A percentile compares a stretch with the other conserved stretches of the same genome.
phyloP scores from a whole-genome alignment of 2,888 invertebrate species.

The Actias luna region DNA sequence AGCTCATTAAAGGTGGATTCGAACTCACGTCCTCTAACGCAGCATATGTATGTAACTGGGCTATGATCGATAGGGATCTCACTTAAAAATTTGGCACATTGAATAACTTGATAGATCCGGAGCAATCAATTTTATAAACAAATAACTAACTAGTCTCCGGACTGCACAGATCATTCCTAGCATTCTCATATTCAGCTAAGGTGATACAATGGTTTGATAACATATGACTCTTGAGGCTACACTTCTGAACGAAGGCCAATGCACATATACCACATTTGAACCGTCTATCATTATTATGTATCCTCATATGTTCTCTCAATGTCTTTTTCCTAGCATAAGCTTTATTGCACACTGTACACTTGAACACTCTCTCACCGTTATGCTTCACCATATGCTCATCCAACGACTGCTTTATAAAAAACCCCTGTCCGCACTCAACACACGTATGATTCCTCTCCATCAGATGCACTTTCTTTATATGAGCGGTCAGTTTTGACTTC shows the following conservation, averaged over 20 bases:
- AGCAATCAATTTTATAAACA: neutral
- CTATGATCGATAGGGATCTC: too few relatives aligned
- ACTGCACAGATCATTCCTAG: slow-evolving; percentile 24
- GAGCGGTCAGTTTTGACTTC: slow-evolving; percentile 65
- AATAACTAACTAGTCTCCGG: neutral
- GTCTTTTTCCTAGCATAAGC: slow-evolving; percentile 72
- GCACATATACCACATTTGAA: slow-evolving; percentile 67
- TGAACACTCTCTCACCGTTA: slow-evolving; percentile 63
- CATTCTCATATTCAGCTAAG: slow-evolving; percentile 54
- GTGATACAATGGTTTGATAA: slow-evolving; percentile 65
- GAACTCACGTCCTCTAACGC: too few relatives aligned
- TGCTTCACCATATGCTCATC: slow-evolving; percentile 74
- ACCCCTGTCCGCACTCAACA: slow-evolving; percentile 64
- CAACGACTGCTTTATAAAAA: slow-evolving; percentile 66
- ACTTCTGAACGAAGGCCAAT: slow-evolving; percentile 67
- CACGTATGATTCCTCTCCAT: slow-evolving; percentile 72
- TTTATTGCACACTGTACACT: slow-evolving; percentile 62
- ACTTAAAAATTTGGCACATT: neutral
- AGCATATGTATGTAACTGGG: too few relatives aligned
- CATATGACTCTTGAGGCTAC: slow-evolving; percentile 71
- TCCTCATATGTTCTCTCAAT: slow-evolving; percentile 68
- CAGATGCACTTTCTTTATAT: slow-evolving; percentile 69
- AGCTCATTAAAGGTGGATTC: too few relatives aligned
- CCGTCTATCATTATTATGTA: slow-evolving; percentile 68
- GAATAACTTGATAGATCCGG: neutral